Evolutionary conservation across 2,888 invertebrate species (phyloP).

Genomic region (Drosophila conformis): DNA sequence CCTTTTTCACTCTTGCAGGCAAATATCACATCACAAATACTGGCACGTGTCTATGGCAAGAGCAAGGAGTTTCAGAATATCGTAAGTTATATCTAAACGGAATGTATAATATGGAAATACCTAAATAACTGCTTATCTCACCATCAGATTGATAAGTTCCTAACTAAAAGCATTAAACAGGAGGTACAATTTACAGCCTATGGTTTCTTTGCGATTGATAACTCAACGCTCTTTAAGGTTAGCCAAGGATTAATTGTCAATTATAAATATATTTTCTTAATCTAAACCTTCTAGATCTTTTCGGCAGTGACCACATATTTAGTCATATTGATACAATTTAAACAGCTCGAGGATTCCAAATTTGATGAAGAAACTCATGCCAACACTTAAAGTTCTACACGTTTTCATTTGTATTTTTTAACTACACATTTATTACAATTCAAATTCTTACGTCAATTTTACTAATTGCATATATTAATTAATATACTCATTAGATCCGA

Average conservation of each 20-base stretch:
- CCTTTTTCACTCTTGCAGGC: slow-evolving; percentile 71
- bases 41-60: slow-evolving; percentile 82
- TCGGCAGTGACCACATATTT: slow-evolving; percentile 84
- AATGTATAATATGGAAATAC: neutral
- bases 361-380: slow-evolving; percentile 56
- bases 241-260: neutral
- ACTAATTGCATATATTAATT: slow-evolving; percentile 56
- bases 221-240: slow-evolving; percentile 84
- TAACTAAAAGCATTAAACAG: slow-evolving; percentile 84
- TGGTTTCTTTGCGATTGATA: slow-evolving; percentile 84
- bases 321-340: slow-evolving; percentile 84
- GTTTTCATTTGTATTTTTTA: slow-evolving; percentile 40
- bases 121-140: neutral
- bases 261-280: neutral
- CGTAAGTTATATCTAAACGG: slow-evolving; percentile 54
- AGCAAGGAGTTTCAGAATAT: slow-evolving; percentile 83
- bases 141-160: slow-evolving; percentile 82
- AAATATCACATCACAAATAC: slow-evolving; percentile 81
- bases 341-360: slow-evolving; percentile 84
- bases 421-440: slow-evolving; percentile 56
- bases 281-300: slow-evolving; percentile 76
- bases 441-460: slow-evolving; percentile 68
- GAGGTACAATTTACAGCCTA: slow-evolving; percentile 84
- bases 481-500: slow-evolving; percentile 34
- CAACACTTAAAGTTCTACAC: slow-evolving; percentile 16